phyloP scores from a whole-genome alignment of 2,797 vertebrate genomes.

The Chaetophractus vellerosus region DNA sequence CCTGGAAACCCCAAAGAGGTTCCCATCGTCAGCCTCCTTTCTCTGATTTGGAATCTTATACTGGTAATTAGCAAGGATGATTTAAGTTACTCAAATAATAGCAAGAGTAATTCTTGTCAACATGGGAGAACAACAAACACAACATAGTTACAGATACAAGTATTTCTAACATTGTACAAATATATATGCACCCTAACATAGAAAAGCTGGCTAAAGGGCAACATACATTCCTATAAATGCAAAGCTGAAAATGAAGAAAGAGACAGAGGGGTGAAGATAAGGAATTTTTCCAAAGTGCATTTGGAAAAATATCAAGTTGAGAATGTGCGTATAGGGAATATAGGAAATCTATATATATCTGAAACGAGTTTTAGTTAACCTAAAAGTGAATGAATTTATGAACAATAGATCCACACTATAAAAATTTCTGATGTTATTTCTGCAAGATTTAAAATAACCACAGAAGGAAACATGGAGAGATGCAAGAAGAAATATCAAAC shows the following conservation, averaged over 20 bases:
- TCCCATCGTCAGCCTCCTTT: background rate
- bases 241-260: background rate
- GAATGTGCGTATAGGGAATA: background rate
- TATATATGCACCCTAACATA: background rate
- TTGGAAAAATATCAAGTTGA: background rate
- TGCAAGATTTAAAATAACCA: background rate
- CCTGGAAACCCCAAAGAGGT: background rate
- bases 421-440: background rate
- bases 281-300: background rate
- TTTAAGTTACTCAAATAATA: background rate
- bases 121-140: background rate
- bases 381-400: slow-evolving; percentile 39
- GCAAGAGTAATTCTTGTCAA: background rate
- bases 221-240: background rate
- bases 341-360: background rate
- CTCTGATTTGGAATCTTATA: background rate
- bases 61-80: background rate
- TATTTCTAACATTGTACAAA: background rate
- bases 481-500: background rate
- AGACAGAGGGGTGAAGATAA: background rate
- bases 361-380: background rate
- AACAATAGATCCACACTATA: background rate
- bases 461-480: background rate
- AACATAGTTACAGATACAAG: background rate
- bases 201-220: background rate